Evolutionary conservation across 2,797 vertebrate species (phyloP).

Genomic region (Nyctibius grandis): DNA sequence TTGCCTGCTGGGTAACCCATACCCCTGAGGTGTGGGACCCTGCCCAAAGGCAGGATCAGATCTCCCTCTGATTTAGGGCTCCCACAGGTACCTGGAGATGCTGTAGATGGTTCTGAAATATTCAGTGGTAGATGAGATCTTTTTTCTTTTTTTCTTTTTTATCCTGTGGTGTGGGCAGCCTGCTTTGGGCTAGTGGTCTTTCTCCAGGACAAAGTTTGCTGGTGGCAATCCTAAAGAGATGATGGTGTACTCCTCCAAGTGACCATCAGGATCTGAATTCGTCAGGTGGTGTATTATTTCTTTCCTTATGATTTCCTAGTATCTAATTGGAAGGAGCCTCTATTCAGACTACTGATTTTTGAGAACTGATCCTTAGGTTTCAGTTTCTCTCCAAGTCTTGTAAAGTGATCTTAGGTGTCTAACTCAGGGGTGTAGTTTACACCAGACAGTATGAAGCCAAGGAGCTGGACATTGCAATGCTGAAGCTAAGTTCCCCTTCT

Average conservation of each 20-base stretch:
- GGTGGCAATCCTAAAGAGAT: background rate
- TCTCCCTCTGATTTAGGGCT: background rate
- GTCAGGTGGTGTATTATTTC: background rate
- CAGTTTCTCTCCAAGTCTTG: background rate
- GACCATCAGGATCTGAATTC: background rate
- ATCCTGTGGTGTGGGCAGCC: background rate
- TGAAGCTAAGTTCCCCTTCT: background rate
- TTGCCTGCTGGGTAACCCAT: background rate
- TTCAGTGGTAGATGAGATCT: background rate
- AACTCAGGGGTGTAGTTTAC: background rate
- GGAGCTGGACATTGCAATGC: background rate
- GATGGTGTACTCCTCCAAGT: background rate
- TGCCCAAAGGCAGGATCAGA: background rate
- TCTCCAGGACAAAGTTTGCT: background rate
- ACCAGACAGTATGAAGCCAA: background rate
- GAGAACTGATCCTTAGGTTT: background rate
- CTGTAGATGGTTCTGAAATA: background rate
- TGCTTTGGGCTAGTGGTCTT: background rate
- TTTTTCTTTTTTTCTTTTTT: no score
- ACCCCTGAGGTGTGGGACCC: background rate
- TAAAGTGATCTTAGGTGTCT: background rate
- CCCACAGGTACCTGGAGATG: background rate
- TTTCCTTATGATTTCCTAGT: no score
- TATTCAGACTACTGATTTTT: background rate
- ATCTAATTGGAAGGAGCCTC: background rate